Percentiles rank a stretch among this genome's conserved stretches.
Conservation (phyloP, 2,888 invertebrate genomes). For the Eremobia ochroleuca region DNA sequence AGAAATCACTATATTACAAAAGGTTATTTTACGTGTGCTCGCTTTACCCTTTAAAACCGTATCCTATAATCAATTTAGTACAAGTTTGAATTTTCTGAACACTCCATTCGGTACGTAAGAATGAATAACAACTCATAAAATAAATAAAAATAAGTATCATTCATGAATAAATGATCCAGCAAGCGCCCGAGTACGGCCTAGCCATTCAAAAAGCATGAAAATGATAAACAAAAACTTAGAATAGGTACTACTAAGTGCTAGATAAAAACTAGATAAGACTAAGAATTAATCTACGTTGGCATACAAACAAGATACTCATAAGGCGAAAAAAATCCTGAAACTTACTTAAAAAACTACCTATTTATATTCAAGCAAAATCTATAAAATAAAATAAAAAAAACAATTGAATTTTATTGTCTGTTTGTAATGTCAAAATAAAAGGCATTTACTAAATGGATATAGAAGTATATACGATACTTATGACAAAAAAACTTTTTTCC, state of each 20-base stretch:
- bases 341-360: neutral
- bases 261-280: slow-evolving; percentile 6
- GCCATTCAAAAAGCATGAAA: slow-evolving; percentile 58
- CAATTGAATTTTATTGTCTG: too few relatives aligned
- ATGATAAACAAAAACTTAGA: slow-evolving; percentile 37
- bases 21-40: too few relatives aligned
- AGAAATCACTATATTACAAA: neutral
- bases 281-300: slow-evolving; percentile 29
- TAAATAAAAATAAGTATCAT: neutral
- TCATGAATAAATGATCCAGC: slow-evolving; percentile 37
- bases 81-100: neutral
- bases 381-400: slow-evolving; percentile 3
- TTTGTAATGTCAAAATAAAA: too few relatives aligned
- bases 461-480: too few relatives aligned
- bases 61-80: neutral
- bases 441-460: too few relatives aligned
- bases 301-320: slow-evolving; percentile 18
- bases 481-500: too few relatives aligned
- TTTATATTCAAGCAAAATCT: slow-evolving; percentile 9
- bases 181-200: slow-evolving; percentile 41
- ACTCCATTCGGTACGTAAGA: slow-evolving; percentile 30
- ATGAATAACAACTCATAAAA: neutral
- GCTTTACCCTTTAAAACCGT: neutral
- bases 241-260: slow-evolving; percentile 15
- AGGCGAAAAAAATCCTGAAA: neutral